These are phyloP conservation scores for Oryzias dopingdopingensis DNA, from an alignment of 2,797 vertebrate genomes.

Conservation along the genomic window DNA sequence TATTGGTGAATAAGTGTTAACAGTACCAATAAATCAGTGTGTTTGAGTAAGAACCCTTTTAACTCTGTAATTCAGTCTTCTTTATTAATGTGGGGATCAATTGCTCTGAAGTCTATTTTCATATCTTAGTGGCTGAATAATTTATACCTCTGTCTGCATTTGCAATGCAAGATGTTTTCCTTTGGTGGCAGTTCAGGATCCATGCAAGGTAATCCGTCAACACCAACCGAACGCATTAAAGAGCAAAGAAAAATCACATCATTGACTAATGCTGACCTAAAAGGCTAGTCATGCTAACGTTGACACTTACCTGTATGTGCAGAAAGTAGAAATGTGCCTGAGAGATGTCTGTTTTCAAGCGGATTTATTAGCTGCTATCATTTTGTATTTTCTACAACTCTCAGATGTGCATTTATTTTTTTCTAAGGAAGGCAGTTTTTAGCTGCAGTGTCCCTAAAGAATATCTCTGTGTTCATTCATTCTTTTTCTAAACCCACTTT, in stretches of 20 bases:
- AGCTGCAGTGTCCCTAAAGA: slow-evolving; percentile 7
- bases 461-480: slow-evolving; percentile 2
- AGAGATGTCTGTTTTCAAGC: slow-evolving; percentile 18
- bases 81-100: slow-evolving; percentile 55
- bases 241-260: slow-evolving; percentile 9
- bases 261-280: slow-evolving; percentile 28
- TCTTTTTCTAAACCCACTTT: too few species aligned
- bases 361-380: slow-evolving; percentile 26
- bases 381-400: slow-evolving; percentile 10
- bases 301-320: slow-evolving; percentile 3
- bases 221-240: slow-evolving; percentile 9
- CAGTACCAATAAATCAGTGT: slow-evolving; percentile 5
- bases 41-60: slow-evolving; percentile 20
- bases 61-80: slow-evolving; percentile 57
- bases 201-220: slow-evolving; percentile 7
- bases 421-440: slow-evolving; percentile 19
- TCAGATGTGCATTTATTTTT: slow-evolving; percentile 16
- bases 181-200: slow-evolving; percentile 27
- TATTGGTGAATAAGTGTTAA: neutral
- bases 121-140: slow-evolving; percentile 60
- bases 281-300: slow-evolving; percentile 13
- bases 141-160: slow-evolving; percentile 41
- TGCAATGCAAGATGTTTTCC: slow-evolving; percentile 36
- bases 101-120: slow-evolving; percentile 40
- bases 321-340: slow-evolving; percentile 21